Base-by-base conservation (phyloP, 2,113 vertebrate species). In the Megaleporinus macrocephalus region DNA sequence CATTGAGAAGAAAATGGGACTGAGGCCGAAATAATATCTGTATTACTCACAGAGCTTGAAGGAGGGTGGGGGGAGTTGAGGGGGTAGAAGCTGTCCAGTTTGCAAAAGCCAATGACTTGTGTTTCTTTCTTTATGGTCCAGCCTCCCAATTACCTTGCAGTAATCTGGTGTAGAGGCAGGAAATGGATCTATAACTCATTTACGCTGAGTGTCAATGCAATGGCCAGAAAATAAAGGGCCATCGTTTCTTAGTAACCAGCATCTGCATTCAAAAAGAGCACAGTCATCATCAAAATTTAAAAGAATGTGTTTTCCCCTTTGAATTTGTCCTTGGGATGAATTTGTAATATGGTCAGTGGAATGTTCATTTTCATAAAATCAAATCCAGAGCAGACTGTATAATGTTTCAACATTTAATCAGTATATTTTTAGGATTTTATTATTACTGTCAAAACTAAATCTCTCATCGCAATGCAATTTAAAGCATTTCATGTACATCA, bases 111-210 rank as follows among this genome's bases (percentile, higher is more conserved):
- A 89, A 91, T 87, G 69, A 88, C 89, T 88, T 85, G 85, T 83
- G 77, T 80, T 77, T 80, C 85, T 85, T 85, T 84, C 70, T 88
- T 84, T 84, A 83, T 91, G 82, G 83, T 89, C 87, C 85, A 70
- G 83, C 71, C 18, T 57, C 63, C 47, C 85, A 89, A 86, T 90
- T 87, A 91, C 89, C 86, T 91, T 87, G 76, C 90, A 84, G 88
- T 93, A 91, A 94, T 94, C 90, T 88, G 89, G 87, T 90, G 88
- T 88, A 90, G 87, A 91, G 91, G 87, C 86, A 90, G 87, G 86
- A 91, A 94, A 93, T 91, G 90, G 88, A 85, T 91, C 89, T 88
- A 93, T 93, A 95, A 94, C 85, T 94, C 90, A 95, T 94, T 93
- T 93, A 87, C 83, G 87, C 89, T 79, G 87, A 86, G 86, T 90